These are phyloP conservation scores for Dermochelys coriacea DNA, from an alignment of 2,797 vertebrate species.

Conservation along the genomic window DNA sequence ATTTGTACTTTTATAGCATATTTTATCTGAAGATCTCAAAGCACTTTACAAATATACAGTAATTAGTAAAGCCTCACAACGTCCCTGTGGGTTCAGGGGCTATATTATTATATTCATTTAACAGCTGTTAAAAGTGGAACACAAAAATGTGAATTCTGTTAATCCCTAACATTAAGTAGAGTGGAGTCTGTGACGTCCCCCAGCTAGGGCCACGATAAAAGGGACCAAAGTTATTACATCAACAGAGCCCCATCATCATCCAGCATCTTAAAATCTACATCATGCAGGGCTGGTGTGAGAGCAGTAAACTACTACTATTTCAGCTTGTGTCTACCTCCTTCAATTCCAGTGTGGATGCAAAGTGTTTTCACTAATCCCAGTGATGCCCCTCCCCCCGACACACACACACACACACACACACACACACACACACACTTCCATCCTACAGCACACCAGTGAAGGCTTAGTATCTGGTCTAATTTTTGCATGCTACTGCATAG, in stretches of 20 bases:
- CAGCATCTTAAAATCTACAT: background rate
- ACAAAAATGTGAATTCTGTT: background rate
- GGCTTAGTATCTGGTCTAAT: background rate
- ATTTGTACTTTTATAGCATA: background rate
- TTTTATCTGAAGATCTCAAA: background rate
- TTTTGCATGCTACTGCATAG: rapidly evolving
- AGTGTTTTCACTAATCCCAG: rapidly evolving
- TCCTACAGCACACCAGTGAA: rapidly evolving
- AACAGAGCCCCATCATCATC: background rate
- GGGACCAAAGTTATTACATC: background rate
- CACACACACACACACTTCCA: background rate
- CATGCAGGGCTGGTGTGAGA: background rate
- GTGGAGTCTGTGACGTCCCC: background rate
- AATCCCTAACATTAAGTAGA: background rate
- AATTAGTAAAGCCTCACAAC: background rate
- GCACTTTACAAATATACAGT: background rate
- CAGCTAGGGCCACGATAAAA: background rate
- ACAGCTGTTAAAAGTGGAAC: background rate
- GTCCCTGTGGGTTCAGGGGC: background rate
- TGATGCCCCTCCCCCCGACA: rapidly evolving
- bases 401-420: background rate
- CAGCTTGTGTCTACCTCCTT: background rate
- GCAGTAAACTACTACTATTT: background rate
- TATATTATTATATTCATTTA: background rate
- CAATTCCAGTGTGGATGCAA: background rate